Evolutionary conservation across 1,140 invertebrate species (phyloP).

Genomic region (Chymomyza costata): DNA sequence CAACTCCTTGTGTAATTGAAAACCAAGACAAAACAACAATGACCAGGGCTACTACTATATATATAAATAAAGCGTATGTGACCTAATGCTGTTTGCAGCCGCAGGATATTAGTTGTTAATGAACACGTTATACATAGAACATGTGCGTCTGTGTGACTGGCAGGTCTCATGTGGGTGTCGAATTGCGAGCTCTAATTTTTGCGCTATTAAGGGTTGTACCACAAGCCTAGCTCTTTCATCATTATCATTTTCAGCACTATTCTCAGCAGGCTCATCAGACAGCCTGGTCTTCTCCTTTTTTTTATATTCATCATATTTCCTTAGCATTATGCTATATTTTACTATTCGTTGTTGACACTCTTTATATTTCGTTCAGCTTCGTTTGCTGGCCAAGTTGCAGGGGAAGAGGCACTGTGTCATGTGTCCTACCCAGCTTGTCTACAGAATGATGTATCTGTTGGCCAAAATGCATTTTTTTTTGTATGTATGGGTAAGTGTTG

Average conservation of each 20-base stretch:
- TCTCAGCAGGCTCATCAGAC: too few relatives aligned
- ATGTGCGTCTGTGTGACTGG: slow-evolving; percentile 12
- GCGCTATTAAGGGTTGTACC: slow-evolving; percentile 42
- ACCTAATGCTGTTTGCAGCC: slow-evolving; percentile 64
- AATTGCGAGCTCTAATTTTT: slow-evolving; percentile 19
- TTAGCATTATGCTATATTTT: too few relatives aligned
- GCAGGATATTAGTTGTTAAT: slow-evolving; percentile 70
- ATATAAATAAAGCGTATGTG: neutral
- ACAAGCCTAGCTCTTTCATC: slow-evolving; percentile 41
- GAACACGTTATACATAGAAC: slow-evolving; percentile 40
- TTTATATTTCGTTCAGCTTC: slow-evolving; percentile 31
- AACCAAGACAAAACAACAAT: slow-evolving; percentile 62
- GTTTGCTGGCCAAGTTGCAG: too few relatives aligned
- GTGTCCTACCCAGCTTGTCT: neutral
- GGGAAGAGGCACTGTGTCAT: too few relatives aligned
- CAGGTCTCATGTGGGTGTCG: slow-evolving; percentile 13
- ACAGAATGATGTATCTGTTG: slow-evolving; percentile 48
- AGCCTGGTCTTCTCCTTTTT: too few relatives aligned
- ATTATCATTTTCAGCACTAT: slow-evolving; percentile 19
- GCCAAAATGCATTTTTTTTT: slow-evolving; percentile 33
- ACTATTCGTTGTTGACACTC: too few relatives aligned
- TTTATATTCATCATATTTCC: too few relatives aligned
- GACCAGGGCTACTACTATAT: slow-evolving; percentile 12
- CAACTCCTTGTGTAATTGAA: slow-evolving; percentile 59
- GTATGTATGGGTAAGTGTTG: slow-evolving; percentile 17